Conservation (phyloP, 2,113 vertebrate genomes). For the Calcarius ornatus region DNA sequence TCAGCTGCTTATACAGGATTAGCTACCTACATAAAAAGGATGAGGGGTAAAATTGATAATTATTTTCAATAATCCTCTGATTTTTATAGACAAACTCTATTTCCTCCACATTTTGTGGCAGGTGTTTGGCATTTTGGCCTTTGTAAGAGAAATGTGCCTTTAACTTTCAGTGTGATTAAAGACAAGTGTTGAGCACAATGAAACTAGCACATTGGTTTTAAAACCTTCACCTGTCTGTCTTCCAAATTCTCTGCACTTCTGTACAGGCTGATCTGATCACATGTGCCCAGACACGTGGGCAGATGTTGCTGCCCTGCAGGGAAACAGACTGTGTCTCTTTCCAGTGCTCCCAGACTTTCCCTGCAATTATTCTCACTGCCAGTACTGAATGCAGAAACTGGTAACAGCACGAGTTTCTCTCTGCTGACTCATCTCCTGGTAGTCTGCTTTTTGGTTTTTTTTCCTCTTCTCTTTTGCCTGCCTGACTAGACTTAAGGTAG, state of each 20-base stretch:
- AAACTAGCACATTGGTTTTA: not conserved
- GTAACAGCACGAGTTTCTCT: not conserved
- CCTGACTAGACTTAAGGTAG: not conserved
- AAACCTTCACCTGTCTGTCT: not conserved
- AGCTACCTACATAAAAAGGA: not conserved
- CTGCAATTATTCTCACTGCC: not conserved
- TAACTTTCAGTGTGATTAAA: not conserved
- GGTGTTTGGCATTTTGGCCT: not conserved
- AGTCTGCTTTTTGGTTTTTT: not conserved
- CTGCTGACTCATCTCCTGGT: not conserved
- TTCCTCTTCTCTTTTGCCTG: not conserved
- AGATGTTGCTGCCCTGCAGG: not conserved
- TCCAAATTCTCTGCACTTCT: not conserved
- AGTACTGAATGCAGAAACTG: not conserved
- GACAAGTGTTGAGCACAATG: not conserved
- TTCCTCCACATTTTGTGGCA: not conserved
- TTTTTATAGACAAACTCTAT: not conserved
- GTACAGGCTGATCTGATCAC: not conserved
- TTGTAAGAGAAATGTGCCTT: not conserved
- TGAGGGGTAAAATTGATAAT: not conserved
- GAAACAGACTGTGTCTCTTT: not conserved
- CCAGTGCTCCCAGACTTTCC: not conserved
- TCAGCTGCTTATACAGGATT: not conserved
- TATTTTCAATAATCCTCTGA: not conserved
- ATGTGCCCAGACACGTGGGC: accelerated